Evolutionary conservation across 2,888 invertebrate species (phyloP).

Genomic region (Monochamus alternatus): DNA sequence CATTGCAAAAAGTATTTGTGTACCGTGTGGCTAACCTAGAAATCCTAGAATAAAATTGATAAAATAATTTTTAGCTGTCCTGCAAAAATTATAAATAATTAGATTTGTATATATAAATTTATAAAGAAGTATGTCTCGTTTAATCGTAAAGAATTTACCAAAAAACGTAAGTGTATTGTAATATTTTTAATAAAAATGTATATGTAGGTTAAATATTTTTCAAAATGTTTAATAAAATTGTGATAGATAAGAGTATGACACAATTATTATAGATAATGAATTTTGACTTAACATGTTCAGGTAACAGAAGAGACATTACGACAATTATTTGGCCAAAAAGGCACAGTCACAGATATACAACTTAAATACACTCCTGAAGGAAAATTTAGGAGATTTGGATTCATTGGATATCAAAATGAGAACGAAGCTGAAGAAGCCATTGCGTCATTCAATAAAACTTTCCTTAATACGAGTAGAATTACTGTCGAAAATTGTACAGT

Average conservation of each 20-base stretch:
- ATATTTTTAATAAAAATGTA: slow-evolving; percentile 24
- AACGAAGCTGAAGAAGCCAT: slow-evolving; percentile 86
- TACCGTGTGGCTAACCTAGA: too few species aligned
- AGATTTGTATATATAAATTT: not conserved
- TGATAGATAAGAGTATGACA: not conserved
- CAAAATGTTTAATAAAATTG: not conserved
- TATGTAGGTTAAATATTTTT: too few species aligned
- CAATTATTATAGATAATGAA: not conserved
- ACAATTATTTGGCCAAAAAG: slow-evolving; percentile 84
- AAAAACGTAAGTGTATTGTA: slow-evolving; percentile 79
- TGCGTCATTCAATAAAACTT: slow-evolving; percentile 87
- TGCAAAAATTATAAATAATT: too few species aligned
- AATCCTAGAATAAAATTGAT: too few species aligned
- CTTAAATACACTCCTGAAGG: slow-evolving; percentile 94
- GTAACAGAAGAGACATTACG: slow-evolving; percentile 84
- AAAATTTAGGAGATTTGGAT: slow-evolving; percentile 93
- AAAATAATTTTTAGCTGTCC: too few species aligned
- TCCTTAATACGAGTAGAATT: slow-evolving; percentile 87
- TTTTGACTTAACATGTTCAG: slow-evolving; percentile 71
- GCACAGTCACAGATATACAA: slow-evolving; percentile 93
- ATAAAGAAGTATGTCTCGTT: slow-evolving; percentile 79
- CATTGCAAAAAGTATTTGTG: too few species aligned
- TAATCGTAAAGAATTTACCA: slow-evolving; percentile 93
- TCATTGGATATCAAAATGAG: slow-evolving; percentile 90
- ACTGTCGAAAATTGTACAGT: slow-evolving; percentile 82